These are phyloP conservation scores for Acipenser oxyrinchus DNA, from an alignment of 2,797 vertebrate species.

Conservation along the genomic window DNA sequence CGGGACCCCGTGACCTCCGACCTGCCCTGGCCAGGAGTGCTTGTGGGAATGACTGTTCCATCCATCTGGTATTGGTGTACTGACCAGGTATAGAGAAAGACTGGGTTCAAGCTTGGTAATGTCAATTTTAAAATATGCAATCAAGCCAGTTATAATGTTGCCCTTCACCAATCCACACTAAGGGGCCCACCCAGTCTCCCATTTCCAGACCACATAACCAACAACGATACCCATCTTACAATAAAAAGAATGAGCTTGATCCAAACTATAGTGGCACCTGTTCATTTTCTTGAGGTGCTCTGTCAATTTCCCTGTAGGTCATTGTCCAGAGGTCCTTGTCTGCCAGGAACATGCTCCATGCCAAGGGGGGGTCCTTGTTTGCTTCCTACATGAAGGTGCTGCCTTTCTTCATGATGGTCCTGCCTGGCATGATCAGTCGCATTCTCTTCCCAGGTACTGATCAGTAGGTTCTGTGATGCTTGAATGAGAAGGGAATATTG, in stretches of 20 bases:
- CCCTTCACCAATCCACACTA: background rate
- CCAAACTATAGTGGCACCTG: too few species aligned
- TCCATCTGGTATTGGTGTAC: slow-evolving; percentile 99
- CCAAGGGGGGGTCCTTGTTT: slow-evolving; percentile 88
- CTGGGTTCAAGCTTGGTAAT: too few species aligned
- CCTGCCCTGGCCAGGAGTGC: slow-evolving; percentile 86
- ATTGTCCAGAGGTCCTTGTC: slow-evolving; percentile 90
- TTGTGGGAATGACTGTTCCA: slow-evolving; percentile 86
- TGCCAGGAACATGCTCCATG: slow-evolving; percentile 82
- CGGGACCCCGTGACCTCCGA: slow-evolving; percentile 82
- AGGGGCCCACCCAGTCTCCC: background rate
- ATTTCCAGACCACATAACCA: too few species aligned
- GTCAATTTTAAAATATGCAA: too few species aligned
- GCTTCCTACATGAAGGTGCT: slow-evolving; percentile 85
- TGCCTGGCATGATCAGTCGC: slow-evolving; percentile 94
- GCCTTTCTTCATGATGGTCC: slow-evolving; percentile 86
- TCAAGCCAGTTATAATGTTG: too few species aligned
- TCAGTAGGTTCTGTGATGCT: too few species aligned
- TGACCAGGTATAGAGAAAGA: slow-evolving; percentile 71
- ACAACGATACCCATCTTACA: too few species aligned
- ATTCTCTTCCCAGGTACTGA: slow-evolving; percentile 79
- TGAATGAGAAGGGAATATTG: too few species aligned
- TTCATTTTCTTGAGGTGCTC: background rate
- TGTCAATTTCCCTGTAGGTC: slow-evolving; percentile 60
- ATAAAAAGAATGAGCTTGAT: too few species aligned